A percentile compares a stretch with the other conserved stretches of the same genome.
phyloP scores from a whole-genome alignment of 2,113 vertebrate genomes.

The Strix uralensis region DNA sequence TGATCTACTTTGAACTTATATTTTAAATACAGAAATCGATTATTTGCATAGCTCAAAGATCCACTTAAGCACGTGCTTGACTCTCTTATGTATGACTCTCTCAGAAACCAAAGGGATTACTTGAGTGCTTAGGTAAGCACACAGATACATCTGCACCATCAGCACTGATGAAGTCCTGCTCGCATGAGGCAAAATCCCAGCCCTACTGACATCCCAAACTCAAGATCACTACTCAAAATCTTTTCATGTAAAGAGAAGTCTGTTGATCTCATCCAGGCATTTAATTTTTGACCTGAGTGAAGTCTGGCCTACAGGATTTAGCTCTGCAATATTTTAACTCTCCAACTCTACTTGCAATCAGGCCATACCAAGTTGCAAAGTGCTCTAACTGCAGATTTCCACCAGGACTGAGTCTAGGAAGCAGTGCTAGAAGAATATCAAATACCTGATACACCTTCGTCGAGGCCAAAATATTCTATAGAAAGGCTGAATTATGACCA shows the following conservation, averaged over 20 bases:
- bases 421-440: neutral
- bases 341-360: neutral
- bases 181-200: neutral
- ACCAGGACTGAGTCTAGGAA: neutral
- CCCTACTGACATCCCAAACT: neutral
- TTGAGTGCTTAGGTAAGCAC: neutral
- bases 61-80: neutral
- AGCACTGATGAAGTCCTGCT: neutral
- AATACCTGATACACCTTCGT: neutral
- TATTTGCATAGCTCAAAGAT: neutral
- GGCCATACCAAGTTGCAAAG: neutral
- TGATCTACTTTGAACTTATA: neutral
- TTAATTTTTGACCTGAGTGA: neutral
- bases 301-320: neutral
- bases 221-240: neutral
- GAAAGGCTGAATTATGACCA: neutral
- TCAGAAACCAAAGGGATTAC: neutral
- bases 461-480: neutral
- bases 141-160: neutral
- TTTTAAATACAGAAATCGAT: constrained; percentile 13
- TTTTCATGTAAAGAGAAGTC: neutral
- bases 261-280: neutral
- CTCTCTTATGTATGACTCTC: neutral
- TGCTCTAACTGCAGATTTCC: neutral
- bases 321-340: neutral